Percentiles rank a stretch among this genome's conserved stretches.
Conservation (phyloP, 2,888 invertebrate genomes). For the Amorpha juglandis region DNA sequence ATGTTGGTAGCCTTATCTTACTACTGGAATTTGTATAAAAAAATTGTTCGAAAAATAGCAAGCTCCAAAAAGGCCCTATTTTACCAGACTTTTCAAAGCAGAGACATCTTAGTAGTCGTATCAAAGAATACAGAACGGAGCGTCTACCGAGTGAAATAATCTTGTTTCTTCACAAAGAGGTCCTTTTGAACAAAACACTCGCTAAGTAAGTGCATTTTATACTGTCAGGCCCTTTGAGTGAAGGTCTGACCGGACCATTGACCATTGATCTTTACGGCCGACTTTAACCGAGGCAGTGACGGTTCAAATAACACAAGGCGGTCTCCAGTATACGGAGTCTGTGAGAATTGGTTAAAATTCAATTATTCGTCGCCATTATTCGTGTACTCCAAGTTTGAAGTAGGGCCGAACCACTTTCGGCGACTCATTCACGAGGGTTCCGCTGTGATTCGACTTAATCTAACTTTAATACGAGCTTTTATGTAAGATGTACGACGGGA, state of each 20-base stretch:
- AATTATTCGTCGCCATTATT: slow-evolving; percentile 72
- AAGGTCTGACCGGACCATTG: slow-evolving; percentile 46
- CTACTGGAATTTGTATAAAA: no score
- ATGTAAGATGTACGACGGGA: slow-evolving; percentile 25
- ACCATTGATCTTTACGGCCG: slow-evolving; percentile 39
- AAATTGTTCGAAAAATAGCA: not conserved
- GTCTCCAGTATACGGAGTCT: slow-evolving; percentile 49
- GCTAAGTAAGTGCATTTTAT: slow-evolving; percentile 72
- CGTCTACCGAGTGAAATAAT: slow-evolving; percentile 62
- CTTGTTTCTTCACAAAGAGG: slow-evolving; percentile 57
- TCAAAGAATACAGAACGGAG: slow-evolving; percentile 16
- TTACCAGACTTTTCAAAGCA: not conserved
- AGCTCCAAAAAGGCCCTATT: not conserved
- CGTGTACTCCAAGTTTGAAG: slow-evolving; percentile 59
- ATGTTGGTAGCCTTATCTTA: no score
- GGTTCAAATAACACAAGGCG: slow-evolving; percentile 44
- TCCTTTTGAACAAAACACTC: slow-evolving; percentile 63
- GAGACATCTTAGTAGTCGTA: not conserved
- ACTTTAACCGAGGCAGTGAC: not conserved
- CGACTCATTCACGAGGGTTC: slow-evolving; percentile 50
- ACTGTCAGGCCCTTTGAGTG: slow-evolving; percentile 62
- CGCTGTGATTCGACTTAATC: slow-evolving; percentile 55
- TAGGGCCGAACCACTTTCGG: slow-evolving; percentile 57
- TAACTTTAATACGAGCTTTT: slow-evolving; percentile 56
- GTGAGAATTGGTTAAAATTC: slow-evolving; percentile 72